Evolutionary conservation across 2,888 invertebrate species (phyloP), one percentile per base, ranked within the genome.

Genomic region (Drosophila neonasuta): DNA sequence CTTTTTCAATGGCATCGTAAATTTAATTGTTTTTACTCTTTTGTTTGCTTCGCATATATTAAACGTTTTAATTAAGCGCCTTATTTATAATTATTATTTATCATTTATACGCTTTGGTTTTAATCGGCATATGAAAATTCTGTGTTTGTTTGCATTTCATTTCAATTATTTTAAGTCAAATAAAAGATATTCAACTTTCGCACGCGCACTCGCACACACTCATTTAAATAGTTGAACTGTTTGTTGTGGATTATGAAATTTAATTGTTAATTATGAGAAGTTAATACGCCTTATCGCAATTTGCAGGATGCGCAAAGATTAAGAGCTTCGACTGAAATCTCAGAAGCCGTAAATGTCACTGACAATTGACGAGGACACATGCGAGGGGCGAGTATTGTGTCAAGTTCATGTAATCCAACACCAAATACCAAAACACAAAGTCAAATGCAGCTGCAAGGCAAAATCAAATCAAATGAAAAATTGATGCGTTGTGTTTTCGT

Each of bases 321-420:
- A 39, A 58, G 20, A 10, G 44, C 46, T 17, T 34, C 20, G 5
- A 11, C 20, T 9, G 54, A 29, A 51, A 59, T 66, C 44, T 11
- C 34, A 51, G 24, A 17, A 36, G 1, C 2, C 9, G 30, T n/a
- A 48, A 65, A 52, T 62, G 41, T 56, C 48, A 44, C 39, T 50
- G 49, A 15, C 59, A 60, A 54, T 46, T 61, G 54, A n/a, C 39
- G 24, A 45, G 10, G 41, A 13, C 32, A 41, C 59, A 57, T 69
- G 24, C 24, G 24, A 24, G 24, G 6, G 24, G 24, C 6, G 24
- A 24, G 24, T 24, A 50, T 34, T 61, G 67, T 86, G 75, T 74
- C 84, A 86, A 80, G 81, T 80, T 83, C 81, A 79, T 66, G 65
- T 65, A 68, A 65, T 60, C 49, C 45, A 60, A 72, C 46, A 51